phyloP scores from a whole-genome alignment of 2,888 invertebrate genomes.

The Drosophila histrio region DNA sequence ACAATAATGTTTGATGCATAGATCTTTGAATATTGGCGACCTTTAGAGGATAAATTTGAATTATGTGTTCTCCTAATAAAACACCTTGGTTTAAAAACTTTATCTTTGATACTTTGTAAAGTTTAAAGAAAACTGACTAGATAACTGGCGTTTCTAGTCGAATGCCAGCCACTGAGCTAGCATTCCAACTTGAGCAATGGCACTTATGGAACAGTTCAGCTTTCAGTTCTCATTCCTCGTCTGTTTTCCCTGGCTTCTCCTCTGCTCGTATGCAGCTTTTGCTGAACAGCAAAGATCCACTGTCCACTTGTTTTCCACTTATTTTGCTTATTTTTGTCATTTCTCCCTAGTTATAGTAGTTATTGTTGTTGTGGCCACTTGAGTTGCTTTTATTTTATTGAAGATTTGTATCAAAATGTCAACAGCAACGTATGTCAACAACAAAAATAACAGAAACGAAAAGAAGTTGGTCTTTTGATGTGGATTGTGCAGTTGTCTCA shows the following conservation, averaged over 20 bases:
- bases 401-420: slow-evolving; percentile 79
- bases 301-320: slow-evolving; percentile 20
- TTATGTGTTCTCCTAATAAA: too few species aligned
- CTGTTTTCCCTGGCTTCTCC: background rate
- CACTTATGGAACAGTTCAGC: slow-evolving; percentile 40
- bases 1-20: too few species aligned
- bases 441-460: slow-evolving; percentile 18
- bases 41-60: too few species aligned
- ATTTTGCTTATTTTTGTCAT: slow-evolving; percentile 27
- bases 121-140: background rate
- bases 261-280: background rate
- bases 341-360: slow-evolving; percentile 10
- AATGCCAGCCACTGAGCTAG: slow-evolving; percentile 16
- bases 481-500: slow-evolving; percentile 65
- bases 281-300: slow-evolving; percentile 11
- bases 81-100: too few species aligned
- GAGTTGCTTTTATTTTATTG: slow-evolving; percentile 75
- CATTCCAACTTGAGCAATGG: slow-evolving; percentile 17
- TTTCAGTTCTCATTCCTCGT: background rate
- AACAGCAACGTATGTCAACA: slow-evolving; percentile 69
- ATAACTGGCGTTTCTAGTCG: slow-evolving; percentile 17
- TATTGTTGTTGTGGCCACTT: slow-evolving; percentile 50
- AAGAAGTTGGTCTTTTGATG: slow-evolving; percentile 59
- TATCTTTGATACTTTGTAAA: background rate
- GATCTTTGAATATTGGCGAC: too few species aligned